Evolutionary conservation across 2,797 vertebrate species (phyloP), one percentile per base, ranked within the genome.

Genomic region (Alosa sapidissima): DNA sequence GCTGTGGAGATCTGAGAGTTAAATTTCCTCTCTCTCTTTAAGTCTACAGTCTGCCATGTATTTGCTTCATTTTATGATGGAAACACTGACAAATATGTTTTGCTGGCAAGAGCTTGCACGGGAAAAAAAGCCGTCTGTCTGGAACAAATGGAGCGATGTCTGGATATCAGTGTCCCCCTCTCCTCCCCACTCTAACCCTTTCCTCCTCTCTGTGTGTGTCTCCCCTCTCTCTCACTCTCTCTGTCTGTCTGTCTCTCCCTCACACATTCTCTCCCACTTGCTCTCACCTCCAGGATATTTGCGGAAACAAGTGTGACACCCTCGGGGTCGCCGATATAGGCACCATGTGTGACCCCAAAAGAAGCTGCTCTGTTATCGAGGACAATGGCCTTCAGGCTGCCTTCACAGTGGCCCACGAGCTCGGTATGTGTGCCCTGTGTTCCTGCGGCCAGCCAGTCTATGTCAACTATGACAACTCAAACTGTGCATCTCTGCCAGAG

Each of bases 321-420:
- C 89, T 99, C 84, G 98, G 98, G 0, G 96, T 99, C 89, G 97
- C 98, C 0, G 97, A 99, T 0, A 96, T 97, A 0, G 98, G 98
- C 87, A 99, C 98, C 28, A 97, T 99, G 96, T 99, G 98, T 0
- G 97, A 99, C 87, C 96, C 96, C 81, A 97, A 96, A 92, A 97
- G 97, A 91, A 99, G 98, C 95, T 99, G 98, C 91, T 97, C 97
- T 0, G 97, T 99, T 81, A 97, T 99, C 0, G 97, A 98, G 91
- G 98, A 99, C 8, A 97, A 97, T 86, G 98, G 98, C 1, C 95
- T 99, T 82, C 98, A 98, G 88, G 96, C 97, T 0, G 96, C 97
- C 86, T 98, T 98, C 94, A 99, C 98, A 0, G 92, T 97, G 90
- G 97, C 97, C 85, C 98, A 99, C 0, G 98, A 99, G 91, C 96